Percentiles rank a stretch among this genome's conserved stretches.
phyloP scores from a whole-genome alignment of 1,140 invertebrate species.

The Oedothorax gibbosus region DNA sequence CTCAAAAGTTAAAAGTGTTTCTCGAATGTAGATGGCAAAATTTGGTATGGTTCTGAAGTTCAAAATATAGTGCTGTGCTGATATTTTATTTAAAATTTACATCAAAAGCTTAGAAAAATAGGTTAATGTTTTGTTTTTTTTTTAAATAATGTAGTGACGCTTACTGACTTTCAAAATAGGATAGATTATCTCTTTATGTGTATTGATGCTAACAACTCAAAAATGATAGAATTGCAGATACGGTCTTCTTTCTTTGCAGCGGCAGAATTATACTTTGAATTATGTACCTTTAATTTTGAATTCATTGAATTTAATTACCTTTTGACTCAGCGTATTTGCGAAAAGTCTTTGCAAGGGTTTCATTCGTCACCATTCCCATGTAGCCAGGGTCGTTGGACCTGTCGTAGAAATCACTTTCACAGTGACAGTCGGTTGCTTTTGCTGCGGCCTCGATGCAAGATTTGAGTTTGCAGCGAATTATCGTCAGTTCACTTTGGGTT shows the following conservation, averaged over 20 bases:
- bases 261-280: not conserved
- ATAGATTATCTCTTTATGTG: not conserved
- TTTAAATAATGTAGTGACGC: not conserved
- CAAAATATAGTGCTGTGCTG: not conserved
- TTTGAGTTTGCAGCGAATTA: conserved; percentile 64
- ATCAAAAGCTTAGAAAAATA: not conserved
- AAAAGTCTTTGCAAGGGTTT: conserved; percentile 36
- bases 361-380: conserved; percentile 42
- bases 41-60: too few species aligned
- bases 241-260: not conserved
- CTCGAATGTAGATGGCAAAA: too few species aligned
- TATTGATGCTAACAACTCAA: too few species aligned
- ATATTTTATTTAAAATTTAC: not conserved
- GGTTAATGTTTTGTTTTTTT: not conserved
- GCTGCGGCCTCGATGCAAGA: conserved; percentile 67
- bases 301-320: conserved; percentile 49
- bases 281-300: too few species aligned
- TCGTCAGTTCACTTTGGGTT: conserved; percentile 64
- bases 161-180: not conserved
- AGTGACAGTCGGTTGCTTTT: conserved; percentile 65
- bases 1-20: too few species aligned
- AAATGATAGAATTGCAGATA: conserved; percentile 20
- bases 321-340: conserved; percentile 50
- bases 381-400: not conserved
- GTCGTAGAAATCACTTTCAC: conserved; percentile 6